Conservation (phyloP, 2,797 vertebrate species). For the Enteromius treurensis region DNA sequence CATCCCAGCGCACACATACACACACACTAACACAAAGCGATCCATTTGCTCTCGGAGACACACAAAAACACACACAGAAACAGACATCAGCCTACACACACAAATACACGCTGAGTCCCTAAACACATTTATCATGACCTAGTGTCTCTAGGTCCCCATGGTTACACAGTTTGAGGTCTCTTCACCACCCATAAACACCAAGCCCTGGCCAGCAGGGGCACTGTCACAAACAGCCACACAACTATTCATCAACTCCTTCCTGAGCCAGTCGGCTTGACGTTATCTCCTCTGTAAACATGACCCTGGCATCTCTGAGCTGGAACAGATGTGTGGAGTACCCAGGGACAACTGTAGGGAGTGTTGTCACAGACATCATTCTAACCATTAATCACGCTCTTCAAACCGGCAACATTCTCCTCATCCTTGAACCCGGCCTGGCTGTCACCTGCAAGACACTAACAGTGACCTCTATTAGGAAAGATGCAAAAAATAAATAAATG, state of each 20-base stretch:
- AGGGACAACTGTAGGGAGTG: slow-evolving; percentile 40
- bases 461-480: slow-evolving; percentile 11
- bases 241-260: slow-evolving; percentile 61
- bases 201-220: slow-evolving; percentile 57
- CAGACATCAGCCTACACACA: slow-evolving; percentile 59
- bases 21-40: neutral
- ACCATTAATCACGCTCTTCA: slow-evolving; percentile 46
- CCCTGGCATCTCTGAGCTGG: slow-evolving; percentile 54
- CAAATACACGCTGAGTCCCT: slow-evolving; percentile 54
- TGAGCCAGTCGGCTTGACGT: slow-evolving; percentile 17
- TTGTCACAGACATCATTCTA: slow-evolving; percentile 1
- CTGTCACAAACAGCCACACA: slow-evolving; percentile 58
- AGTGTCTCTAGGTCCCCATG: slow-evolving; percentile 60
- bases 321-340: slow-evolving; percentile 50
- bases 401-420: neutral
- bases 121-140: slow-evolving; percentile 68
- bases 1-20: neutral
- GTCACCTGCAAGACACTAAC: slow-evolving; percentile 20
- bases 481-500: neutral
- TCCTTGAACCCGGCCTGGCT: slow-evolving; percentile 41
- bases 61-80: slow-evolving; percentile 54
- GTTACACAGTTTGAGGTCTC: slow-evolving; percentile 50
- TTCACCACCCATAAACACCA: slow-evolving; percentile 30
- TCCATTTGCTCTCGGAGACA: slow-evolving; percentile 44
- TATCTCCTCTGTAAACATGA: slow-evolving; percentile 40